Percentiles rank a stretch among this genome's conserved stretches.
Evolutionary conservation across 2,888 invertebrate species (phyloP).

Genomic region (Acanthosoma haemorrhoidale): DNA sequence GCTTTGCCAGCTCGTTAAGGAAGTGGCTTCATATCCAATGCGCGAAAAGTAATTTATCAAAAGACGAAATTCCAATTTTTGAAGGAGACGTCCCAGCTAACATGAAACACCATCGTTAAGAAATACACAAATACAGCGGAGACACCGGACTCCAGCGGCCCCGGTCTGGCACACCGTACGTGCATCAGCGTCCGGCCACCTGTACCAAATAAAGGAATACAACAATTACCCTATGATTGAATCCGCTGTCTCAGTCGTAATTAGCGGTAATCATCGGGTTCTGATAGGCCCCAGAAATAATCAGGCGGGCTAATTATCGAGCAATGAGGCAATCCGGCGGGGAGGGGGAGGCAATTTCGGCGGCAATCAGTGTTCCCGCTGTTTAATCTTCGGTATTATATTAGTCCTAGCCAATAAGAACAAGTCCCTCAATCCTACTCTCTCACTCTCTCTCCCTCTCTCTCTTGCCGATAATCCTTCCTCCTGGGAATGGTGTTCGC

Average conservation of each 20-base stretch:
- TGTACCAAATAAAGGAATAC: slow-evolving; percentile 20
- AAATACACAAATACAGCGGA: no score
- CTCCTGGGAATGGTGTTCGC: not conserved
- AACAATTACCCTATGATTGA: slow-evolving; percentile 22
- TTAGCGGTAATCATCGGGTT: not conserved
- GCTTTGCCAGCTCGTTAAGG: no score
- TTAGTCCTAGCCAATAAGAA: not conserved
- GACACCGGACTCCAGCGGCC: no score
- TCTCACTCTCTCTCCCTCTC: slow-evolving; percentile 1
- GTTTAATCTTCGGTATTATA: not conserved
- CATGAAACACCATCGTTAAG: no score
- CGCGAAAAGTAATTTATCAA: no score
- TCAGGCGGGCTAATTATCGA: slow-evolving; percentile 14
- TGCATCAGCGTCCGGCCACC: no score
- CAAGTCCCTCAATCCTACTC: not conserved
- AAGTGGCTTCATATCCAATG: no score
- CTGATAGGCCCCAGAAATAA: slow-evolving; percentile 4
- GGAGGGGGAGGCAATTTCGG: not conserved
- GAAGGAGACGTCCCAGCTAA: no score
- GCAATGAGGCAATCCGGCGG: not conserved
- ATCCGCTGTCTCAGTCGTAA: slow-evolving; percentile 4
- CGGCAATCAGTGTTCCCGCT: not conserved
- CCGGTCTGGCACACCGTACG: no score
- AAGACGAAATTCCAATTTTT: no score
- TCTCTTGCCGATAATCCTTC: not conserved